Evolutionary conservation across 2,888 invertebrate genomes (phyloP), one percentile per base, ranked within the genome.

Genomic region (Nycteola revayana): DNA sequence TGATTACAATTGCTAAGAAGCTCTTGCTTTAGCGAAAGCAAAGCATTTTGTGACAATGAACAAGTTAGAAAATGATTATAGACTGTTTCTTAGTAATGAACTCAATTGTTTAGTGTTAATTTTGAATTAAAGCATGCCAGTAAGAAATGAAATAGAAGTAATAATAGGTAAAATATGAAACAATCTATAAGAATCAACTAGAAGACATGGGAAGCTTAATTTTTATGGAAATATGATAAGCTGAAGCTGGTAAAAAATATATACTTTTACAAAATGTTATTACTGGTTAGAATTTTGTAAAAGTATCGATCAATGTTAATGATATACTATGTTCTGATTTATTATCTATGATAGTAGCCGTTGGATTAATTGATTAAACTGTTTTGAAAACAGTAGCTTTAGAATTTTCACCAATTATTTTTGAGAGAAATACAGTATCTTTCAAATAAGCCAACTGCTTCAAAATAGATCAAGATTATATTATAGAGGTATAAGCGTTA

Each of bases 21-120:
- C 84, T 64, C 72, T 76, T 69, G 81, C 82, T 69, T 79, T 68
- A 83, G 85, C 81, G 47, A 41, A 86, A 86, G 85, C 85, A 65
- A 78, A 84, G 81, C 66, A 60, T 60, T 52, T 47, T 33, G 57
- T 64, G 53, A 51, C 21, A 30, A 49, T 58, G 55, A 43, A 35
- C 21, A 32, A 36, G 33, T 32, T 39, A 39, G 25, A 41, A 58
- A 28, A 48, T 48, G 34, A 30, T 51, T 75, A 74, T 61, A 77
- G 74, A 75, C 66, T 75, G 74, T 76, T 76, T 72, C 75, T 52
- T 25, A 9, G 24, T 35, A 41, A 39, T 42, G 25, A 31, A 42
- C 29, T 17, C 44, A 9, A 45, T 44, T 64, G 53, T 59, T 37
- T 18, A 49, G 49, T 58, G 48, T 53, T 28, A 25, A 41, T 38